Evolutionary conservation across 1,140 invertebrate genomes (phyloP), one percentile per base, ranked within the genome.

Genomic region (Listronotus oregonensis): DNA sequence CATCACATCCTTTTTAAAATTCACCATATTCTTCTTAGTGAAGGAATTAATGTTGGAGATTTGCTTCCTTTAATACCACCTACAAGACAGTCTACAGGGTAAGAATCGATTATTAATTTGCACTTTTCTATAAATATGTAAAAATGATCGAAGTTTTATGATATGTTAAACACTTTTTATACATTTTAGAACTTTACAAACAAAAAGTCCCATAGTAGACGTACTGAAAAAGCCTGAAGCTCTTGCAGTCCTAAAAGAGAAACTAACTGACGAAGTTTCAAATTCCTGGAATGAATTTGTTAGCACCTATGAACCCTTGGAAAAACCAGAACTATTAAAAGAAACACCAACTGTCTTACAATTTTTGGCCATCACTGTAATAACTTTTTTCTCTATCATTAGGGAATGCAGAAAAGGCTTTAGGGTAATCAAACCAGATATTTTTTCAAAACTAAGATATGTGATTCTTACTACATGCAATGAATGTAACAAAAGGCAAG

Each of bases 271-370:
- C 68, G 86, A 84, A 44, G 80, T 90, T 17, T 86, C 87, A 14
- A 91, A 91, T 58, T 80, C 83, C 34, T 93, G 90, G 90, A 91
- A 92, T 69, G 89, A 91, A 70, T 89, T 92, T 63, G 85, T 91
- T 10, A 88, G 84, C 44, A 86, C 88, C 68, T 90, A 91, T 68
- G 91, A 93, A 77, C 90, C 91, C 0, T 77, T 87, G 3, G 89
- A 92, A 70, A 86, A 87, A 44, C 86, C 87, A 0, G 82, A 87
- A 62, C 80, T 88, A 1, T 71, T 87, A 0, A 89, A 89, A 72
- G 84, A 82, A 9, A 77, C 81, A 3, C 85, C 85, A 2, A 84
- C 83, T 5, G 71, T 86, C 2, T 85, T 84, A 47, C 83, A 86
- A 66, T 86, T 85, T 18, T 66, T 81, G 0, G 86, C 87, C 15